Percentiles rank a stretch among this genome's conserved stretches.
phyloP scores from a whole-genome alignment of 2,797 vertebrate genomes.

The Scyliorhinus canicula region DNA sequence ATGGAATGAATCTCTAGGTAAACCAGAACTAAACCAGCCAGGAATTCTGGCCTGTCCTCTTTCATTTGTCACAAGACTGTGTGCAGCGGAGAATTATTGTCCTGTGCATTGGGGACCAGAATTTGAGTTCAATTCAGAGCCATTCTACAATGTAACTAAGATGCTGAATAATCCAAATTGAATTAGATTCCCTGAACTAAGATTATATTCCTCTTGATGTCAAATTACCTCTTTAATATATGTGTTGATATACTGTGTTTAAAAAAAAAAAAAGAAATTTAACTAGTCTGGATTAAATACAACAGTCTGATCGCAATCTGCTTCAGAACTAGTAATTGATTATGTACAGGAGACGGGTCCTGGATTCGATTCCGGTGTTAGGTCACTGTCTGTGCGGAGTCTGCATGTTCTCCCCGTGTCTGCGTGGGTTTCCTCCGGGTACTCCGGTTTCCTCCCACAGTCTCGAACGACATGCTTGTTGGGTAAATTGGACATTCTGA shows the following conservation, averaged over 20 bases:
- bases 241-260: neutral
- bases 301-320: neutral
- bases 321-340: neutral
- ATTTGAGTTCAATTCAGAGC: slow-evolving; percentile 10
- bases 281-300: neutral
- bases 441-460: no score
- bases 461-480: no score
- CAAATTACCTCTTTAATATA: slow-evolving; percentile 1
- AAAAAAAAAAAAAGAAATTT: neutral
- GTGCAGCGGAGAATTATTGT: neutral
- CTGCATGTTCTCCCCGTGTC: no score
- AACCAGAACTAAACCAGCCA: neutral
- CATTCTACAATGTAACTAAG: slow-evolving; percentile 11
- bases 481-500: no score
- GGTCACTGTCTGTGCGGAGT: no score
- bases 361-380: no score
- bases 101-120: slow-evolving; percentile 3
- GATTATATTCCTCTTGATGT: neutral
- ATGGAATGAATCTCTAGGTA: neutral
- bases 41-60: neutral
- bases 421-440: no score
- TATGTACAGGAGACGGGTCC: neutral
- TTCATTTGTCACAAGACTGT: neutral
- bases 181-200: neutral
- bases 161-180: slow-evolving; percentile 29